Conservation (phyloP, 2,888 invertebrate genomes). For the Darwinula stevensoni region DNA sequence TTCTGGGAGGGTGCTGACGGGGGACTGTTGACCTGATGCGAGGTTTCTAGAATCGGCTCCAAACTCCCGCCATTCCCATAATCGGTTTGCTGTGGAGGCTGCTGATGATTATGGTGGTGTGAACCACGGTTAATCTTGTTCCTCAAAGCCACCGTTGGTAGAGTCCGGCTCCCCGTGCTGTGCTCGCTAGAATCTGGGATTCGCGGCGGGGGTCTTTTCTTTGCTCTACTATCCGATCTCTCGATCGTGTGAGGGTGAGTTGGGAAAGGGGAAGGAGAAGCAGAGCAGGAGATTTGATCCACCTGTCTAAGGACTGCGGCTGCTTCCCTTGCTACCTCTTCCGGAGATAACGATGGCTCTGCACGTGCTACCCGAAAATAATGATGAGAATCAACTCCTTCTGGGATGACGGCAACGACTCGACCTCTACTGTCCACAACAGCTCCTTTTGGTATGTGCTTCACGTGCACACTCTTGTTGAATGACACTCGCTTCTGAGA, state of each 20-base stretch:
- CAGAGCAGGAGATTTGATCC: neutral
- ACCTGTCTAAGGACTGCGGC: neutral
- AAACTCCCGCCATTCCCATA: neutral
- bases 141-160: too few relatives aligned
- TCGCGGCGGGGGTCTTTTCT: too few relatives aligned
- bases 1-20: too few relatives aligned
- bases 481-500: slow-evolving; percentile 1
- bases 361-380: neutral
- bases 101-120: neutral
- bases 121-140: too few relatives aligned
- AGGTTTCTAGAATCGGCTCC: neutral
- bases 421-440: neutral
- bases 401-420: neutral
- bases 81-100: neutral
- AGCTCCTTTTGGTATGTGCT: neutral
- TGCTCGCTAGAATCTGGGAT: neutral
- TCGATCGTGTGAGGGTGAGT: too few relatives aligned
- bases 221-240: too few relatives aligned
- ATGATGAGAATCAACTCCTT: neutral
- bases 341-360: neutral
- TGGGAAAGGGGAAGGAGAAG: neutral
- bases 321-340: neutral
- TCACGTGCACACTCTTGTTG: neutral
- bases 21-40: neutral
- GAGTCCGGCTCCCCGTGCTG: neutral